These are phyloP conservation scores for Scelioninae gen. 2 DNA, from an alignment of 2,888 invertebrate genomes.

Conservation along the genomic window DNA sequence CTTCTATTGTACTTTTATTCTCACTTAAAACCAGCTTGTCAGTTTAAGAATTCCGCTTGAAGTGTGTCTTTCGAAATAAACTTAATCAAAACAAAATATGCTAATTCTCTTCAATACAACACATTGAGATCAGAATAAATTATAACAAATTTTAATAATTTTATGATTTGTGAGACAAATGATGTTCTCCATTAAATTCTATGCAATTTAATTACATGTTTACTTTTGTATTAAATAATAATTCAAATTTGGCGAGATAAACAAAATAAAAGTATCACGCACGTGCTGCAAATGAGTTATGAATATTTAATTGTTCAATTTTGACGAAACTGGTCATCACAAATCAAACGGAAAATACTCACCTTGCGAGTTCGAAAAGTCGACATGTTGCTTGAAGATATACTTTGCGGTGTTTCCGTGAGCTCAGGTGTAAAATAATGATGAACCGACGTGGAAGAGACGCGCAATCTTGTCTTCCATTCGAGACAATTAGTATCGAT, in stretches of 20 bases:
- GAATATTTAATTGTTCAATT: neutral
- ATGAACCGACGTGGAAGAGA: constrained; percentile 21
- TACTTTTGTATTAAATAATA: too few species aligned
- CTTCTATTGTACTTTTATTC: too few species aligned
- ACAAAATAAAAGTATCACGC: too few species aligned
- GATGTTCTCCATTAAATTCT: too few species aligned
- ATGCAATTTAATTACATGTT: too few species aligned
- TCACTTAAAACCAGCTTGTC: too few species aligned
- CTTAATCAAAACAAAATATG: neutral
- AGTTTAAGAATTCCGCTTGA: too few species aligned
- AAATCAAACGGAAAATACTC: neutral
- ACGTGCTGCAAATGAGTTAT: too few species aligned
- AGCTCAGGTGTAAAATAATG: constrained; percentile 41
- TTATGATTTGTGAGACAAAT: too few species aligned
- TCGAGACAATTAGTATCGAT: constrained; percentile 55
- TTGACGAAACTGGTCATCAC: neutral
- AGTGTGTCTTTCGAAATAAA: neutral
- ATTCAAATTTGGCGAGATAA: too few species aligned
- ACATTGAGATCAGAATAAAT: neutral
- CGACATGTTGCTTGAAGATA: neutral
- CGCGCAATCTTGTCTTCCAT: constrained; percentile 30
- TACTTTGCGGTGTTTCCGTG: constrained; percentile 14
- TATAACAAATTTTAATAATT: neutral
- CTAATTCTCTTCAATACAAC: neutral
- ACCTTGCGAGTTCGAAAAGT: constrained; percentile 1